A percentile compares a stretch with the other conserved stretches of the same genome.
These are phyloP conservation scores for Polymixis lichenea DNA, from an alignment of 2,888 invertebrate genomes.

Conservation along the genomic window DNA sequence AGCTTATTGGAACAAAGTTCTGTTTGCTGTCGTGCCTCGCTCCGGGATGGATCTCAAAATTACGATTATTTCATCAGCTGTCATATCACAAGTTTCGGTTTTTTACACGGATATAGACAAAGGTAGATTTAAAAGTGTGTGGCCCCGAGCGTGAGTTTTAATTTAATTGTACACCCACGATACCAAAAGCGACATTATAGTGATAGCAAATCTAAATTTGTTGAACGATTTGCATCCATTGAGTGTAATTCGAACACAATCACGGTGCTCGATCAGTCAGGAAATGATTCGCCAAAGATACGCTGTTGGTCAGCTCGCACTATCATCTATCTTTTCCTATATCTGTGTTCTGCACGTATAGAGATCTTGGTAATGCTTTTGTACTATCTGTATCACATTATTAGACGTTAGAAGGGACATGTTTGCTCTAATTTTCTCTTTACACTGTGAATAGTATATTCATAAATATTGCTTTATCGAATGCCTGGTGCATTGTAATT, in stretches of 20 bases:
- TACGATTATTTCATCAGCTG: constrained; percentile 68
- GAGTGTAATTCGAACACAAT: constrained; percentile 13
- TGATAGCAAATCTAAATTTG: constrained; percentile 47
- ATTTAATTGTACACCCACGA: constrained; percentile 22
- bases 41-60: constrained; percentile 83
- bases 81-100: constrained; percentile 64
- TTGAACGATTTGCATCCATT: constrained; percentile 36
- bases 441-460: constrained; percentile 84
- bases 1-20: constrained; percentile 82
- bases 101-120: constrained; percentile 34
- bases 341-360: constrained; percentile 60
- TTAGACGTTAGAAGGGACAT: constrained; percentile 77
- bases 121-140: constrained; percentile 16
- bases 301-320: not conserved
- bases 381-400: constrained; percentile 81
- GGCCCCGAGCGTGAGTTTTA: constrained; percentile 16
- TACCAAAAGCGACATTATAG: constrained; percentile 10
- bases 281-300: constrained; percentile 15
- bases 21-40: constrained; percentile 77
- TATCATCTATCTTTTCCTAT: constrained; percentile 35
- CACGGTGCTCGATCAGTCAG: not conserved
- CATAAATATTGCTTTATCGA: constrained; percentile 75
- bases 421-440: constrained; percentile 79
- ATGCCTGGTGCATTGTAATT: constrained; percentile 85
- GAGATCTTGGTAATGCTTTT: constrained; percentile 76